Evolutionary conservation across 1,140 invertebrate genomes (phyloP).

Genomic region (Apis florea): DNA sequence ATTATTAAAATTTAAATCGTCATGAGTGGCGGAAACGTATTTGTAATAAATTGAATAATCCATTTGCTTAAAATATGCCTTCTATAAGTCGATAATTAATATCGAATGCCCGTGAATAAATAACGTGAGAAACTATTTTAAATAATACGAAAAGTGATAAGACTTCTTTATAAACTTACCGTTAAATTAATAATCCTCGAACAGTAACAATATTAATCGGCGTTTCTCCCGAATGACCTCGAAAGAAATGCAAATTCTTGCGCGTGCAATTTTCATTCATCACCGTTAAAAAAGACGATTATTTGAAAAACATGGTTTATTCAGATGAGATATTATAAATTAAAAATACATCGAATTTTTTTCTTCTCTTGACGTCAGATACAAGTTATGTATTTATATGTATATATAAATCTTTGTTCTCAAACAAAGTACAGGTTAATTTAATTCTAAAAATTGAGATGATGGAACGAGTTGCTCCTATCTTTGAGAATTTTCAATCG

Average conservation of each 20-base stretch:
- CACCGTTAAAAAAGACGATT: neutral
- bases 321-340: neutral
- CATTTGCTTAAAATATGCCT: neutral
- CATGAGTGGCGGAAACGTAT: rapidly evolving
- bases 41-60: neutral
- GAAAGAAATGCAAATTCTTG: slow-evolving; percentile 14
- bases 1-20: slow-evolving; percentile 1
- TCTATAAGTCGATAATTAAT: neutral
- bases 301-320: neutral
- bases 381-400: neutral
- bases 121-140: neutral
- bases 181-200: slow-evolving; percentile 24
- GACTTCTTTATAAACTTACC: neutral
- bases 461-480: too few relatives aligned
- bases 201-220: neutral
- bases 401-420: too few relatives aligned
- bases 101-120: neutral
- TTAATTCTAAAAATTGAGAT: too few relatives aligned
- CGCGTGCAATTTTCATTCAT: neutral
- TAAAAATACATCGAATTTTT: neutral
- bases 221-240: neutral
- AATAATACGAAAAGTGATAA: neutral
- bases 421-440: too few relatives aligned
- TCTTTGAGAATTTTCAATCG: too few relatives aligned
- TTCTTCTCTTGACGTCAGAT: neutral